Percentiles rank a stretch among this genome's conserved stretches.
Conservation (phyloP, 2,888 invertebrate genomes). For the Ptychoptera contaminata region DNA sequence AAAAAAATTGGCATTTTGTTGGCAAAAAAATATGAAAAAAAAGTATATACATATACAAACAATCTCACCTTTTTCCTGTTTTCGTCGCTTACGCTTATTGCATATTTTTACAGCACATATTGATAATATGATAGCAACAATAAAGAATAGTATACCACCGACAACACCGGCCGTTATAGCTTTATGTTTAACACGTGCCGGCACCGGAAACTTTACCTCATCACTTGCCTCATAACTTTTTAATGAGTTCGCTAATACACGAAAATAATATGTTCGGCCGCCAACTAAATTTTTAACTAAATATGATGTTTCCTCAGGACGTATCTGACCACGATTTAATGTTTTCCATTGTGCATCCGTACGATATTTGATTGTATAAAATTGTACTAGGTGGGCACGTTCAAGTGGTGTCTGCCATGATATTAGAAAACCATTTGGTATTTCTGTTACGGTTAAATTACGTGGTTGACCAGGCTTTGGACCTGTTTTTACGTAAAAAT, state of each 20-base stretch:
- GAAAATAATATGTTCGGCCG: conserved; percentile 81
- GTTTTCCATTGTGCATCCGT: conserved; percentile 82
- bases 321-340: conserved; percentile 72
- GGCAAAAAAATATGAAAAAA: neutral
- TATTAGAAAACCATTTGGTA: conserved; percentile 78
- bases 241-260: conserved; percentile 75
- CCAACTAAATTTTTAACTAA: conserved; percentile 87
- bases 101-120: conserved; percentile 96
- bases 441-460: conserved; percentile 79
- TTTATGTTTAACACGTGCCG: conserved; percentile 84
- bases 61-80: conserved; percentile 89
- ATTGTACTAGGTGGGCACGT: conserved; percentile 63
- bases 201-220: conserved; percentile 75
- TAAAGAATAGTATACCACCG: conserved; percentile 92
- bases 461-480: conserved; percentile 83
- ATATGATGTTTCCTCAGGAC: conserved; percentile 79
- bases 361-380: conserved; percentile 83
- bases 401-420: conserved; percentile 79
- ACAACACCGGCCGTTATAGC: conserved; percentile 93
- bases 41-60: conserved; percentile 4
- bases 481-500: conserved; percentile 36
- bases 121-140: conserved; percentile 92
- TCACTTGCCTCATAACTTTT: conserved; percentile 78
- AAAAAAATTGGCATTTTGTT: neutral
- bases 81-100: conserved; percentile 91